Conservation (phyloP, 2,888 invertebrate genomes). For the Exocentrus adspersus region DNA sequence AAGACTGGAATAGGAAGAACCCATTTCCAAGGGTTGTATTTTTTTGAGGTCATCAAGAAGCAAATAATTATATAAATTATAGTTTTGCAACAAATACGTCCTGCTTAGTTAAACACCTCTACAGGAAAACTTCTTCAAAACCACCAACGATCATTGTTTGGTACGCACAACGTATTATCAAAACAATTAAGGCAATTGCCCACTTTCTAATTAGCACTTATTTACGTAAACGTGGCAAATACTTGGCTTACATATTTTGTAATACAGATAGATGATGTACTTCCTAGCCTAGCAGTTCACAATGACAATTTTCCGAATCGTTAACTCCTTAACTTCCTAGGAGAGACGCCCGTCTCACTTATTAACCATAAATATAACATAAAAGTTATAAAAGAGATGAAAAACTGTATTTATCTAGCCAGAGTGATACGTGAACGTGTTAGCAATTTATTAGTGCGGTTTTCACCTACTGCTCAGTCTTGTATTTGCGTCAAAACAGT, state of each 20-base stretch:
- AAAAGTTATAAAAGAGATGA: slow-evolving; percentile 19
- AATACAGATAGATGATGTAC: slow-evolving; percentile 1
- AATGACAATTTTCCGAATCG: slow-evolving; percentile 21
- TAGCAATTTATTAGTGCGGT: not conserved
- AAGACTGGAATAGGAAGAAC: too few species aligned
- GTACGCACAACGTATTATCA: too few species aligned
- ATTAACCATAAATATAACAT: slow-evolving; percentile 8
- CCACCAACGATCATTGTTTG: too few species aligned
- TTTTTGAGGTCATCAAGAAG: too few species aligned
- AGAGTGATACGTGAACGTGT: not conserved
- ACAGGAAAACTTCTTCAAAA: too few species aligned
- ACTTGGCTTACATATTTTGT: slow-evolving; percentile 3
- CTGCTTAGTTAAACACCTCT: too few species aligned
- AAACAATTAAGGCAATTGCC: too few species aligned
- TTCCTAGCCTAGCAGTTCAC: slow-evolving; percentile 2
- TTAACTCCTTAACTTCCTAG: slow-evolving; percentile 14
- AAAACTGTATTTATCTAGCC: not conserved
- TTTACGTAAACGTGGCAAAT: slow-evolving; percentile 5
- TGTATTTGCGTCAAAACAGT: too few species aligned
- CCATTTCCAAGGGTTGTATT: too few species aligned
- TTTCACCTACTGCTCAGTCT: too few species aligned
- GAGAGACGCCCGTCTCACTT: slow-evolving; percentile 8
- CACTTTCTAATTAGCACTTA: not conserved
- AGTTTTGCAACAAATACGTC: too few species aligned
- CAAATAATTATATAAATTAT: too few species aligned